Evolutionary conservation across 1,140 invertebrate species (phyloP).

Genomic region (Hestina assimilis): DNA sequence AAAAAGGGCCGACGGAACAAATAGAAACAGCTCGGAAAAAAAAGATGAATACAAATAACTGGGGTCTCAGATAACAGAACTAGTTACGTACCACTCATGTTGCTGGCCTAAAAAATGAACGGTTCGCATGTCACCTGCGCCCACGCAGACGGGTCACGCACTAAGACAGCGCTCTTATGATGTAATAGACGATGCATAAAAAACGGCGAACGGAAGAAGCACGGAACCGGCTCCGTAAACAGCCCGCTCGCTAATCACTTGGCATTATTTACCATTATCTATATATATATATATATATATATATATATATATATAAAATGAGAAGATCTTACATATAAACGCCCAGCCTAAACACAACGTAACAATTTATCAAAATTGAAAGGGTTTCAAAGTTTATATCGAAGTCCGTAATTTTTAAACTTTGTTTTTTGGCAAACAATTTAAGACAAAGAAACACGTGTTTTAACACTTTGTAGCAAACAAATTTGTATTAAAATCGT

Average conservation of each 20-base stretch:
- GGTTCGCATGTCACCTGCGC: constrained; percentile 69
- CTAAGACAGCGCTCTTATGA: constrained; percentile 49
- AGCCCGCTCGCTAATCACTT: constrained; percentile 44
- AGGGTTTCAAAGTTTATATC: no score
- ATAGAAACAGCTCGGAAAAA: constrained; percentile 64
- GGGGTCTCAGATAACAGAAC: constrained; percentile 67
- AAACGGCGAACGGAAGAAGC: constrained; percentile 60
- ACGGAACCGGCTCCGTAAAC: constrained; percentile 47
- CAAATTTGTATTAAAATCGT: no score
- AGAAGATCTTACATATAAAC: neutral
- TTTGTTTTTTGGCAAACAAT: no score
- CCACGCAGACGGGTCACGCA: constrained; percentile 60
- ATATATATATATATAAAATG: neutral
- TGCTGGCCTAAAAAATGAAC: constrained; percentile 39
- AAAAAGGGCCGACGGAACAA: constrained; percentile 74
- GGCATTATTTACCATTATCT: constrained; percentile 18
- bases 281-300: constrained; percentile 2
- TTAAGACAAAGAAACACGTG: no score
- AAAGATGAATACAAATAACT: constrained; percentile 64
- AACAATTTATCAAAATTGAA: no score
- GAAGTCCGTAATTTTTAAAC: no score
- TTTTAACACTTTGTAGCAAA: no score
- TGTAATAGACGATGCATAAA: constrained; percentile 59
- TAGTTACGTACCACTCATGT: constrained; percentile 41
- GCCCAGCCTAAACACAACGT: no score